Conservation (phyloP, 2,888 invertebrate genomes). For the Quadroppia sp. region DNA sequence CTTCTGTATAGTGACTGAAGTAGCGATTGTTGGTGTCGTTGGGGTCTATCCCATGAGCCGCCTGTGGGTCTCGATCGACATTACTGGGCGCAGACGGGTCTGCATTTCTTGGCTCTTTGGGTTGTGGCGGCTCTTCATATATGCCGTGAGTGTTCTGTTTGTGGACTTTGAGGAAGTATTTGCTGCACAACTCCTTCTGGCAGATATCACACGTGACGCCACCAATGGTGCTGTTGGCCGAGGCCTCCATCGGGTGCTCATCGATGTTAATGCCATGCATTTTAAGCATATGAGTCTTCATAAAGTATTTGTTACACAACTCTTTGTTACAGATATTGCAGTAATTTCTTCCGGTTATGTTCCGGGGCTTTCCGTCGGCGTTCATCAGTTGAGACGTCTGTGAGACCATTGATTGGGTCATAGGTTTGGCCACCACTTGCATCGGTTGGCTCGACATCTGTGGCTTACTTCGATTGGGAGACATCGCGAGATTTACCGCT, state of each 20-base stretch:
- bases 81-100: not conserved
- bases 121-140: constrained; percentile 62
- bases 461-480: constrained; percentile 12
- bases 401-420: not conserved
- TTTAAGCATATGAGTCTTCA: constrained; percentile 98
- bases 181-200: constrained; percentile 95
- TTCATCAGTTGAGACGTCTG: constrained; percentile 30
- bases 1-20: constrained; percentile 56
- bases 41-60: constrained; percentile 46
- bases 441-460: constrained; percentile 5
- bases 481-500: constrained; percentile 23
- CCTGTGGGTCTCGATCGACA: constrained; percentile 39
- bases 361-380: constrained; percentile 41
- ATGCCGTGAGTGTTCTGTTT: constrained; percentile 98
- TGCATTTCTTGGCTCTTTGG: constrained; percentile 46
- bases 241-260: constrained; percentile 62
- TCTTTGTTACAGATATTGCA: constrained; percentile 98
- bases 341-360: constrained; percentile 61
- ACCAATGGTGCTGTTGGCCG: constrained; percentile 71
- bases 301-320: constrained; percentile 98
- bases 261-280: constrained; percentile 96
- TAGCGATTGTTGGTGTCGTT: constrained; percentile 47
- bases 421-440: not conserved
- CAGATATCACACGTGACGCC: constrained; percentile 96
- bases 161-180: constrained; percentile 94